Evolutionary conservation across 2,797 vertebrate genomes (phyloP).

Genomic region (Mastacembelus armatus): DNA sequence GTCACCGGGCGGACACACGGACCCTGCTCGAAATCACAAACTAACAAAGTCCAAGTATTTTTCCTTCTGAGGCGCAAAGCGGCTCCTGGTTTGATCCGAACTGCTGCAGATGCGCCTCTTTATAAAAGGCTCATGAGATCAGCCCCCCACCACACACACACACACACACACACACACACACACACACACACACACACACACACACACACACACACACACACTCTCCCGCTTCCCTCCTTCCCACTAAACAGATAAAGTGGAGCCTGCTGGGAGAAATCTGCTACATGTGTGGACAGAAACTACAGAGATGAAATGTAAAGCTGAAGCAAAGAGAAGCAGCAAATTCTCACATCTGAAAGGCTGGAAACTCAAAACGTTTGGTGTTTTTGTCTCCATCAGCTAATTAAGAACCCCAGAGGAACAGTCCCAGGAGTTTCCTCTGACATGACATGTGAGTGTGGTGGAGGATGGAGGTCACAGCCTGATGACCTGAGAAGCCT

Average conservation of each 20-base stretch:
- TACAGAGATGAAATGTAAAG: no score
- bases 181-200: conserved; percentile 9
- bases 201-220: conserved; percentile 6
- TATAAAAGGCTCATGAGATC: conserved; percentile 51
- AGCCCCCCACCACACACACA: conserved; percentile 1
- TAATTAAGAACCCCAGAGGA: no score
- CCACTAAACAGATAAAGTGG: conserved; percentile 6
- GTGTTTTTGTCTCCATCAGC: no score
- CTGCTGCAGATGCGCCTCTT: conserved; percentile 37
- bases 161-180: conserved; percentile 1
- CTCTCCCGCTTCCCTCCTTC: conserved; percentile 19
- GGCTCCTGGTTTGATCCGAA: not conserved
- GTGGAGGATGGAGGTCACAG: no score
- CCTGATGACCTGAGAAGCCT: no score
- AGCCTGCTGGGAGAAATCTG: conserved; percentile 1
- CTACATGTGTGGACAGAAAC: not conserved
- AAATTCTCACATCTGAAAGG: not conserved
- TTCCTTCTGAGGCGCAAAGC: not conserved
- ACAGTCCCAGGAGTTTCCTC: no score
- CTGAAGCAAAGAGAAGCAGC: not conserved
- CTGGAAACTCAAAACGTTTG: no score
- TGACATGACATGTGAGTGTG: no score
- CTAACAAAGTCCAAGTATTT: fast-evolving
- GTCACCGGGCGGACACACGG: not conserved
- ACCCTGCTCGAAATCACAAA: not conserved